Evolutionary conservation across 2,113 vertebrate genomes (phyloP).

Genomic region (Alethe diademata): DNA sequence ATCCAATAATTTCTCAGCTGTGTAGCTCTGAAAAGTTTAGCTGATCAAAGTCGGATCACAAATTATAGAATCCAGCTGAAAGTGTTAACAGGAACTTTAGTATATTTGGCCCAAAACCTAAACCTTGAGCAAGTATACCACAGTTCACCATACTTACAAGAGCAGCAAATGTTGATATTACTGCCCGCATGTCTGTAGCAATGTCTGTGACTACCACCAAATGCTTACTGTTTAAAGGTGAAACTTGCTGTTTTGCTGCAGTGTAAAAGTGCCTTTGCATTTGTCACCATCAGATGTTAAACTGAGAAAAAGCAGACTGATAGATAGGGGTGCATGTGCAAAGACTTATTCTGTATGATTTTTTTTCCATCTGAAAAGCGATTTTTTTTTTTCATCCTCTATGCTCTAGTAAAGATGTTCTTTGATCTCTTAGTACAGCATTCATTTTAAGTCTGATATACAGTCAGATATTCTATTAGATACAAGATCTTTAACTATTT

Average conservation of each 20-base stretch:
- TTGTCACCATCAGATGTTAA: background rate
- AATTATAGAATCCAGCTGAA: background rate
- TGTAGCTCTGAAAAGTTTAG: background rate
- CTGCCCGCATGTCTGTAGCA: background rate
- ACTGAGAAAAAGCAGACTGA: background rate
- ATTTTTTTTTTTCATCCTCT: background rate
- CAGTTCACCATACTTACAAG: background rate
- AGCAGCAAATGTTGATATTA: background rate
- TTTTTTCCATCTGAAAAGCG: background rate
- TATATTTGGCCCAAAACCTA: background rate
- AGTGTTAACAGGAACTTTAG: background rate
- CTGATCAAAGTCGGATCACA: background rate
- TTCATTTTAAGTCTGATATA: conserved; percentile 31
- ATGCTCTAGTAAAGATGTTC: conserved; percentile 16
- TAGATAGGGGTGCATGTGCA: background rate
- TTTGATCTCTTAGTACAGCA: conserved; percentile 16
- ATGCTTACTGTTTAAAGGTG: background rate
- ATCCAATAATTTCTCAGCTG: background rate
- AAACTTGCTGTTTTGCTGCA: background rate
- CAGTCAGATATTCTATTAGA: conserved; percentile 41
- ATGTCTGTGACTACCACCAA: background rate
- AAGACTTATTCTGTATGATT: background rate
- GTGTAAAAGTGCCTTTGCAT: background rate
- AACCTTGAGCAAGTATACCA: background rate
- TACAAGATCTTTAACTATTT: conserved; percentile 46